Conservation (phyloP, 2,797 vertebrate species). For the Artibeus lituratus region DNA sequence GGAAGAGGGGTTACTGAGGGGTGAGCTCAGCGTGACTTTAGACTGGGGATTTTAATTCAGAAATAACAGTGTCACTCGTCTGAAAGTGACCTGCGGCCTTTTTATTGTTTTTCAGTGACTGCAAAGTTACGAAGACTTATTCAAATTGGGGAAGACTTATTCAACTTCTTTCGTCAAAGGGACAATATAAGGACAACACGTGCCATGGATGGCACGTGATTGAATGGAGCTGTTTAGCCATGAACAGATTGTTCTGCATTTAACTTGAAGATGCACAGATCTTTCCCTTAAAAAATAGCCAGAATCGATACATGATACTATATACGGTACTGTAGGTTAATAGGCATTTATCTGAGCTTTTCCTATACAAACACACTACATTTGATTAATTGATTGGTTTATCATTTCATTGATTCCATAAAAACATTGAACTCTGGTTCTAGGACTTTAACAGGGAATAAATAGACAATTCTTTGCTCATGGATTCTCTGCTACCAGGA, state of each 20-base stretch:
- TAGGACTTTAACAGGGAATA: background rate
- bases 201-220: background rate
- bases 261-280: background rate
- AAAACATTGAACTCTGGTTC: background rate
- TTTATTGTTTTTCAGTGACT: background rate
- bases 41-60: background rate
- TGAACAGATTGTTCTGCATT: background rate
- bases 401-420: background rate
- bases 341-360: background rate
- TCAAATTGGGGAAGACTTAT: background rate
- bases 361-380: background rate
- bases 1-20: background rate
- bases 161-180: background rate
- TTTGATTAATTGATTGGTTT: background rate
- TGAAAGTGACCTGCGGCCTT: background rate
- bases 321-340: background rate
- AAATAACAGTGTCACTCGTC: background rate
- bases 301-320: background rate
- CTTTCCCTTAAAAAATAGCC: background rate
- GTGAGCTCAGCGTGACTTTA: background rate
- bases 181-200: background rate
- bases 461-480: background rate
- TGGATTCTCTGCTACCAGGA: background rate
- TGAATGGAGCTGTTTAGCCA: background rate
- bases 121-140: background rate